These are phyloP conservation scores for Valencia hispanica DNA, from an alignment of 2,797 vertebrate species.

Conservation along the genomic window DNA sequence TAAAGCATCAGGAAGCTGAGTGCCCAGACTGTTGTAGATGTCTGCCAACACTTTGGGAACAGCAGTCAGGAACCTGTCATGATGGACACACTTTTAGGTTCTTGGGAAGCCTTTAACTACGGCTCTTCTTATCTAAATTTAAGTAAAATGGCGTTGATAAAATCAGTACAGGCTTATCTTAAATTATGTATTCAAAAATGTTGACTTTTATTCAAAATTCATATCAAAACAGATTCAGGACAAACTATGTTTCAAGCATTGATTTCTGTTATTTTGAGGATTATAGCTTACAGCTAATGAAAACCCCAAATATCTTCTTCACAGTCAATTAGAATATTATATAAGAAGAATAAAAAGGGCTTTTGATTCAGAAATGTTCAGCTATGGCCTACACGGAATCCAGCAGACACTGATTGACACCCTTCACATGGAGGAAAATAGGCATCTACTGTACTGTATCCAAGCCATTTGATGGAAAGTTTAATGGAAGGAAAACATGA, in stretches of 20 bases:
- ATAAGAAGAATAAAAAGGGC: too few relatives aligned
- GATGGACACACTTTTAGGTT: not conserved
- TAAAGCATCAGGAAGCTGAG: slow-evolving; percentile 87
- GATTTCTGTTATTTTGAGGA: not conserved
- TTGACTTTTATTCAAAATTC: not conserved
- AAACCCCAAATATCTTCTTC: too few relatives aligned
- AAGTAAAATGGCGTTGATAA: not conserved
- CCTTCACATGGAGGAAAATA: too few relatives aligned
- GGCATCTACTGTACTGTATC: too few relatives aligned
- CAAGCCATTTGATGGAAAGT: too few relatives aligned
- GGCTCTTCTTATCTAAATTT: not conserved
- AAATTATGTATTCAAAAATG: not conserved
- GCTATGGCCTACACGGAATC: too few relatives aligned
- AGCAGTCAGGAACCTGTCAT: slow-evolving; percentile 83
- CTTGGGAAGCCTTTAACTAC: not conserved
- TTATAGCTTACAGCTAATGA: too few relatives aligned
- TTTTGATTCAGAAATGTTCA: too few relatives aligned
- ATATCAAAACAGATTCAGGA: not conserved
- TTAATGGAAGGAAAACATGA: too few relatives aligned
- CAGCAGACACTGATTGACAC: too few relatives aligned
- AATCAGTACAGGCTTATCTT: not conserved
- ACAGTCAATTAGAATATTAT: too few relatives aligned
- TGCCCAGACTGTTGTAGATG: slow-evolving; percentile 90
- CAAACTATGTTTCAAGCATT: not conserved
- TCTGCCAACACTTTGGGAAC: slow-evolving; percentile 88